Base-by-base conservation (phyloP, 2,113 vertebrate genomes). In the Cardinalis cardinalis region DNA sequence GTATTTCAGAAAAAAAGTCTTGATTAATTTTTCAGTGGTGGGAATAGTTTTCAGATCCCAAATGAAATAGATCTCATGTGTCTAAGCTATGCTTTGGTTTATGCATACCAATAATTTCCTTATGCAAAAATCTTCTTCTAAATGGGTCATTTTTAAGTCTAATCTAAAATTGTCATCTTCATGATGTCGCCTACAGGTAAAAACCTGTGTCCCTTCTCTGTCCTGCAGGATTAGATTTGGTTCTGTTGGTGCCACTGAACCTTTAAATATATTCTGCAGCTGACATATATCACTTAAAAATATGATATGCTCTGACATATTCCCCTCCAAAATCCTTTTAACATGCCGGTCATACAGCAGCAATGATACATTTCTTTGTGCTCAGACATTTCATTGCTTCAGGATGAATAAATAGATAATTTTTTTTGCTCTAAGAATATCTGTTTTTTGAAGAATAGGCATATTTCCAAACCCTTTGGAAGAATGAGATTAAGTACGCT, bases 271-370 rank as follows among this genome's bases (percentile, higher is more conserved):
- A 75, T 93, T 94, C 71, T 88, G 61, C 26, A 77, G 24, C 65
- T 96, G 88, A 94, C 89, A 88, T 86, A 68, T 78, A 86, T 75
- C 76, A 94, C 34, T 95, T 88, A 84, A 75, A 92, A 88, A 32
- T 75, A 75, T 82, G 69, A 90, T 95, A 41, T 72, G 58, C 21
- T 91, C 61, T 91, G 83, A 80, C 83, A 93, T 88, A 89, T 75
- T 90, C 34, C 31, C 36, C 44, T 91, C 51, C 38, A 81, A 86
- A 95, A 75, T 70, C n/a, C 53, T 88, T 85, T 90, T 89, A 88
- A 72, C 41, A 38, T 76, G 65, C 18, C 0, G 32, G 41, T 81
- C 44, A 65, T 60, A 61, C 44, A 86, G 58, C 58, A 70, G 19
- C 20, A 86, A 60, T 18, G 49, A 74, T 74, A 85, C 9, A 75